Percentiles rank a stretch among this genome's conserved stretches.
Evolutionary conservation across 2,888 invertebrate species (phyloP).

Genomic region (Epirrhoe tristata): DNA sequence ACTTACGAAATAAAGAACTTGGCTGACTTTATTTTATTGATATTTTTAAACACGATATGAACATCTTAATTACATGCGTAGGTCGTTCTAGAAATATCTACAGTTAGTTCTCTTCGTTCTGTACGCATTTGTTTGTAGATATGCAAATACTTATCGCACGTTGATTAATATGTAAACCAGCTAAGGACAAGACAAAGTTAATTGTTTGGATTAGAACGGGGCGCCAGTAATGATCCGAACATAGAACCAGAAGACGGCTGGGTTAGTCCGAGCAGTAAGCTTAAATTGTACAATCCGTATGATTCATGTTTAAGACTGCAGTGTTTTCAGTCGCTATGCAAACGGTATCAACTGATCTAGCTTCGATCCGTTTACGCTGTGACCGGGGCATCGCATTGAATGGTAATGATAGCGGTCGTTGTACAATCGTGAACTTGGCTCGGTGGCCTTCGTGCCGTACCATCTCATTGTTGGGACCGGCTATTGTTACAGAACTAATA

Average conservation of each 20-base stretch:
- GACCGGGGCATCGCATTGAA: conserved; percentile 65
- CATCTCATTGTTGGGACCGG: conserved; percentile 62
- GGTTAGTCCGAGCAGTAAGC: conserved; percentile 5
- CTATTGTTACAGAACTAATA: conserved; percentile 53
- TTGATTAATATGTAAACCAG: conserved; percentile 43
- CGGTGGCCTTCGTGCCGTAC: conserved; percentile 69
- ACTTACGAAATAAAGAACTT: conserved; percentile 39
- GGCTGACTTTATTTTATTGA: conserved; percentile 21
- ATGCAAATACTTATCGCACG: conserved; percentile 32
- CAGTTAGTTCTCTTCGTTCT: neutral
- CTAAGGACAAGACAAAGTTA: conserved; percentile 42
- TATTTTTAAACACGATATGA: neutral
- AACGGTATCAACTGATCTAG: conserved; percentile 24
- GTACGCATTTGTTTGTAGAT: conserved; percentile 26
- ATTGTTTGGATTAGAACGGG: conserved; percentile 50
- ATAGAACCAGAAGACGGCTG: conserved; percentile 5
- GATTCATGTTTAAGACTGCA: neutral
- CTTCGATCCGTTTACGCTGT: conserved; percentile 24
- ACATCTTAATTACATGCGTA: conserved; percentile 3
- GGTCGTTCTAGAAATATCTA: neutral
- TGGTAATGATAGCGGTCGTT: conserved; percentile 78
- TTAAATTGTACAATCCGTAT: neutral
- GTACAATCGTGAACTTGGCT: conserved; percentile 78
- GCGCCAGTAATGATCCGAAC: conserved; percentile 53
- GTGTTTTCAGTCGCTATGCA: conserved; percentile 2